Conservation (phyloP, 1,140 invertebrate species). For the Scaptomyza graminum region DNA sequence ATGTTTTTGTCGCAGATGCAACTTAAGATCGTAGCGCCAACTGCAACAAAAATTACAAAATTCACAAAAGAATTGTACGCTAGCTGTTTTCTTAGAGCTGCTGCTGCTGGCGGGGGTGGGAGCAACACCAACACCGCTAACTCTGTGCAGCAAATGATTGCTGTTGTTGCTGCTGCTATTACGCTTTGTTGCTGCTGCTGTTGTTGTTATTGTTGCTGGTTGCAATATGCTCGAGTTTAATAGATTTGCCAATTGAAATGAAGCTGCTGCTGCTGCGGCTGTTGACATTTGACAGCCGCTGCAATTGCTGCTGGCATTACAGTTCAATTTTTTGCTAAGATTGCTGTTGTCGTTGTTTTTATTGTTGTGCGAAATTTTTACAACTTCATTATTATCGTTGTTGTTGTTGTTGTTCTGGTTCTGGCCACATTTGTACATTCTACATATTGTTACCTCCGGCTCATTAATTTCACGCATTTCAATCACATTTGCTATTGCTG, state of each 20-base stretch:
- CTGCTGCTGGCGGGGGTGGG: background rate
- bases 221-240: constrained; percentile 61
- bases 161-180: constrained; percentile 19
- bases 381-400: constrained; percentile 23
- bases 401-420: constrained; percentile 19
- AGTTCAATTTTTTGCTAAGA: constrained; percentile 44
- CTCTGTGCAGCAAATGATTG: constrained; percentile 12
- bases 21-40: constrained; percentile 82
- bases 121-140: background rate
- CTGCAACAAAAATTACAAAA: constrained; percentile 80
- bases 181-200: constrained; percentile 22
- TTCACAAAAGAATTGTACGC: constrained; percentile 76
- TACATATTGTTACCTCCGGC: constrained; percentile 76
- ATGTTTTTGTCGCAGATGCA: constrained; percentile 81
- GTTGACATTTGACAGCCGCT: constrained; percentile 74
- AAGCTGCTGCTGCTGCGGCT: constrained; percentile 63
- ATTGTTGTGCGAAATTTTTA: constrained; percentile 22
- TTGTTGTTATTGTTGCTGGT: constrained; percentile 35
- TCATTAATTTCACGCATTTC: constrained; percentile 65
- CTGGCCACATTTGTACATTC: constrained; percentile 78
- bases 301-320: constrained; percentile 62
- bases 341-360: constrained; percentile 11
- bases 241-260: constrained; percentile 77
- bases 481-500: constrained; percentile 25
- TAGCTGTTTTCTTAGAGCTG: constrained; percentile 58